Evolutionary conservation across 2,113 vertebrate genomes (phyloP).

Genomic region (Sinocyclocheilus rhinocerous): DNA sequence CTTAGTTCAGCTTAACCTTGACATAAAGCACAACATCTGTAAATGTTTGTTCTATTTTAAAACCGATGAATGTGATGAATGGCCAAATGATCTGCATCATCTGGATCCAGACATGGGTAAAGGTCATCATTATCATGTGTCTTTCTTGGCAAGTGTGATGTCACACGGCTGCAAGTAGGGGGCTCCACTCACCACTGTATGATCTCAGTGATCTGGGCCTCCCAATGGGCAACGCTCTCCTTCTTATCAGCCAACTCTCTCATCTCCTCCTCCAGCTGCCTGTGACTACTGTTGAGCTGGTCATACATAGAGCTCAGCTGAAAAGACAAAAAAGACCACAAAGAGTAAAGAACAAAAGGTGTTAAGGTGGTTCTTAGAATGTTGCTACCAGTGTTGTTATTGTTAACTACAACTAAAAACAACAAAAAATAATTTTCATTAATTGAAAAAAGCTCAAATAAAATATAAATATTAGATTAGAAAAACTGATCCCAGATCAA

Average conservation of each 20-base stretch:
- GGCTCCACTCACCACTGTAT: conserved; percentile 91
- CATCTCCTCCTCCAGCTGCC: conserved; percentile 92
- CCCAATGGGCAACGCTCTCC: conserved; percentile 97
- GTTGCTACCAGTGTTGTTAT: too few species aligned
- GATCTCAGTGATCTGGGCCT: conserved; percentile 98
- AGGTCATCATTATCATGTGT: background rate
- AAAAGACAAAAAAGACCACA: background rate
- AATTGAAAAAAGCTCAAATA: too few species aligned
- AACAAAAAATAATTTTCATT: too few species aligned
- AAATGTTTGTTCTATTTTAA: too few species aligned
- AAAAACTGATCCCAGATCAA: background rate
- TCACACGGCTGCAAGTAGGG: conserved; percentile 52
- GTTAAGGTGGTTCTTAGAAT: too few species aligned
- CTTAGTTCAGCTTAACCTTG: background rate
- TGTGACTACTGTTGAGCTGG: conserved; percentile 82
- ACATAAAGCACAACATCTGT: background rate
- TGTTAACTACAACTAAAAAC: too few species aligned
- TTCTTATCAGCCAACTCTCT: conserved; percentile 94
- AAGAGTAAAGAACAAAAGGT: background rate
- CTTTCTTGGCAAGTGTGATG: conserved; percentile 57
- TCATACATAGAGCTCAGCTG: conserved; percentile 86
- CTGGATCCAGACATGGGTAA: background rate
- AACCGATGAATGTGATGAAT: background rate
- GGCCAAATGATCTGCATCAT: background rate
- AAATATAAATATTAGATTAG: too few species aligned